phyloP scores from a whole-genome alignment of 1,140 invertebrate genomes.

The Scaptomyza montana region DNA sequence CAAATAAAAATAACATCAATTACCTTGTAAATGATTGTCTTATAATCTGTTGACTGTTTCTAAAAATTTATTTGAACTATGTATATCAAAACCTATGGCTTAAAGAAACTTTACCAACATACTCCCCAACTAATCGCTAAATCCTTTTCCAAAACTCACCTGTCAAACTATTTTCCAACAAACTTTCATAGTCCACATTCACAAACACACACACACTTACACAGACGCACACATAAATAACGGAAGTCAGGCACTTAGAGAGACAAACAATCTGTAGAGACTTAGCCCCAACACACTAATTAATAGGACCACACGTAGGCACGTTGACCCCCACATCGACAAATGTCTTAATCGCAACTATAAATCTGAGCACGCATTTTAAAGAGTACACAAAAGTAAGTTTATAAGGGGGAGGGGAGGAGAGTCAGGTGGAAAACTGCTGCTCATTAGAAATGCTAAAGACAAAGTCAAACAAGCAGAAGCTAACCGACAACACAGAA shows the following conservation, averaged over 20 bases:
- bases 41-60: too few relatives aligned
- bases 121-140: background rate
- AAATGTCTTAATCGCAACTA: conserved; percentile 56
- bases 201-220: too few relatives aligned
- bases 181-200: conserved; percentile 31
- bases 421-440: background rate
- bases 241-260: conserved; percentile 51
- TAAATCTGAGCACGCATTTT: conserved; percentile 62
- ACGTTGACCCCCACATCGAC: conserved; percentile 35
- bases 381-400: conserved; percentile 42
- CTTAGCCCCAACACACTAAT: conserved; percentile 46
- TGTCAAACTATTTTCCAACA: conserved; percentile 32
- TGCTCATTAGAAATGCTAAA: conserved; percentile 63
- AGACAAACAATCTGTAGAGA: conserved; percentile 43
- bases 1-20: too few relatives aligned
- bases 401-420: background rate
- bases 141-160: conserved; percentile 23
- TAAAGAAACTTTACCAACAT: background rate
- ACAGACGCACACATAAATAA: background rate
- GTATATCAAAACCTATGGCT: background rate
- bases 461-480: conserved; percentile 64
- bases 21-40: too few relatives aligned
- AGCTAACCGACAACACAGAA: conserved; percentile 43
- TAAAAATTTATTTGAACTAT: too few relatives aligned
- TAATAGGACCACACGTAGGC: conserved; percentile 57